Evolutionary conservation across 1,140 invertebrate species (phyloP), one percentile per base, ranked within the genome.

Genomic region (Stegodyphus mimosarum): DNA sequence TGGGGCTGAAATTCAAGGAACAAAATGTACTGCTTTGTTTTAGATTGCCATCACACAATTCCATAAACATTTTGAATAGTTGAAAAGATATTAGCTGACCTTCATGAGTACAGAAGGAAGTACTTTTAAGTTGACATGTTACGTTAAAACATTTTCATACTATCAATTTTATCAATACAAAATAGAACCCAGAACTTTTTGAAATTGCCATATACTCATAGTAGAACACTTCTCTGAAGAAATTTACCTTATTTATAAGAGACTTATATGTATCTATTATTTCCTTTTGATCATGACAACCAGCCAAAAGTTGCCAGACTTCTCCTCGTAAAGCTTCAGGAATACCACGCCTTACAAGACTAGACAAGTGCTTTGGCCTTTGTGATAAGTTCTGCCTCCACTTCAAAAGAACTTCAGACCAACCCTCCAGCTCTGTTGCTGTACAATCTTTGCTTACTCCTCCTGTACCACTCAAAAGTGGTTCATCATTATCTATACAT

Each of bases 361-460:
- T 91, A 5, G 93, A 91, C 15, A 98, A 90, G 86, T 95, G 93
- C 84, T 94, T 94, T 0, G 97, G 96, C 64, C 95, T 92, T 55
- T 88, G 87, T 48, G 66, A 84, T 17, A 93, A 93, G 88, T 94
- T 93, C 89, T 94, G 92, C n/a, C 88, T 90, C 94, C 95, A 99
- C 91, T 94, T 95, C 18, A 93, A 93, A n/a, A 99, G 90, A 50
- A 98, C 95, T 90, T 97, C 96, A 80, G 94, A 94, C 98, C 98
- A 99, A 87, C 94, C 95, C 55, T 95, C 95, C 17, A 99, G 91
- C 80, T 98, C 96, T 88, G 95, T 95, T 89, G 96, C 96, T 0
- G 95, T 95, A 88, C 98, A 98, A 89, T 99, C 98, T 90, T 98
- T 98, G 5, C 96, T 97, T 5, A 99, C 98, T 89, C 95, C 93